phyloP scores from a whole-genome alignment of 2,797 vertebrate genomes.

The Anas bernieri region DNA sequence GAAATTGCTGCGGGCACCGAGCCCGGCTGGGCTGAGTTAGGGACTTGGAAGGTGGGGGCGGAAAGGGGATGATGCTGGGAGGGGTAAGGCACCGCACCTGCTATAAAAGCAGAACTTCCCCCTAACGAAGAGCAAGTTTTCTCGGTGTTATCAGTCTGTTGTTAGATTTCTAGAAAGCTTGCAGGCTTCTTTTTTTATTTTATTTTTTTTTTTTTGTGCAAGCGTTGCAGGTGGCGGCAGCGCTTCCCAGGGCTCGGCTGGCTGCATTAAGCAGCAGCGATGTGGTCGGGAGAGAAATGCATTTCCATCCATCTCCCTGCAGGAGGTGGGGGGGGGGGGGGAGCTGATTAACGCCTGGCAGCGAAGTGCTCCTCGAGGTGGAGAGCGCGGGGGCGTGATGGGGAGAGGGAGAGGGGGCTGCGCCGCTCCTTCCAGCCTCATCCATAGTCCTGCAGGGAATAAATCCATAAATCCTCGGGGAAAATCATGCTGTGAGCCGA shows the following conservation, averaged over 20 bases:
- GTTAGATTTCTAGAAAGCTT: background rate
- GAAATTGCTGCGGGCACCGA: background rate
- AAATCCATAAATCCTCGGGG: background rate
- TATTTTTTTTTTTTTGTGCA: background rate
- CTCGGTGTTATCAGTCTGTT: fast-evolving
- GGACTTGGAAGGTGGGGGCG: background rate
- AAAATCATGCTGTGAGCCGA: background rate
- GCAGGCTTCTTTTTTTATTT: background rate
- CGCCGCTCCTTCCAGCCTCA: background rate
- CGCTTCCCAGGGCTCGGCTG: background rate
- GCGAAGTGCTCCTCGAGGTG: background rate
- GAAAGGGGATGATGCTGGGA: background rate
- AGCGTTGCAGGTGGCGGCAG: background rate
- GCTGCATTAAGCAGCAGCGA: background rate
- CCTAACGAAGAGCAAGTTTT: too few species aligned
- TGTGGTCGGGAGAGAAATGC: slow-evolving; percentile 3
- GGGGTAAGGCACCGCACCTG: too few species aligned
- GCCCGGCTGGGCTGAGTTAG: background rate
- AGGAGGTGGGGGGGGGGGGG: background rate
- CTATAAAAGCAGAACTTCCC: too few species aligned
- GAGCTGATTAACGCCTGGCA: background rate
- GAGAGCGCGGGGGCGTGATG: background rate
- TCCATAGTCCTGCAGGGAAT: background rate
- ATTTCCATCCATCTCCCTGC: slow-evolving; percentile 1
- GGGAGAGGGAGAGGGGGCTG: background rate